Percentiles rank a stretch among this genome's conserved stretches.
phyloP scores from a whole-genome alignment of 2,797 vertebrate species.

The Petrocephalus sullivani region DNA sequence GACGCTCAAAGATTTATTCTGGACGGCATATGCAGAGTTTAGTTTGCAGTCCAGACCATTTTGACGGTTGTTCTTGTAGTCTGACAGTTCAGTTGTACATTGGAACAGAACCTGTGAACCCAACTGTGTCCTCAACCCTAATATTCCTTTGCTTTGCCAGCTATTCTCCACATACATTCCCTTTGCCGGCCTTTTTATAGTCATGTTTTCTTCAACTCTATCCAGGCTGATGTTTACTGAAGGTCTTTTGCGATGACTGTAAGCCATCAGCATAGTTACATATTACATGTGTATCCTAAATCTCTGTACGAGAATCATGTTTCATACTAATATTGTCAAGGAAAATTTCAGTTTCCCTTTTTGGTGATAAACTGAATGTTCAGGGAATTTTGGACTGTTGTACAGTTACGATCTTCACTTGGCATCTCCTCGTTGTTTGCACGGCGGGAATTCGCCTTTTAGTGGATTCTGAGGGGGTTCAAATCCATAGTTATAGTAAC shows the following conservation, averaged over 20 bases:
- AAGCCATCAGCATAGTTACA: neutral
- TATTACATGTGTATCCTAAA: neutral
- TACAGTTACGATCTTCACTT: too few relatives aligned
- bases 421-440: neutral
- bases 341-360: neutral
- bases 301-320: neutral
- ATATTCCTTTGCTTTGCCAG: neutral
- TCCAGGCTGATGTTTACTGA: neutral
- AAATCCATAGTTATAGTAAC: neutral
- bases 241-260: neutral
- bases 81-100: neutral
- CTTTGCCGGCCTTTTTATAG: neutral
- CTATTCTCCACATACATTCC: neutral
- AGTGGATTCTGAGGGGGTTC: neutral
- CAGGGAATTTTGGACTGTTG: neutral
- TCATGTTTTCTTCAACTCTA: neutral
- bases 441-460: neutral
- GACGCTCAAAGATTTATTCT: neutral
- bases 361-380: neutral
- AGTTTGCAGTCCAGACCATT: neutral
- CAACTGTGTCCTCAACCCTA: neutral
- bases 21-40: neutral
- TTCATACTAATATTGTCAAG: neutral
- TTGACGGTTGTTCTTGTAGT: neutral
- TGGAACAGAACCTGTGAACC: neutral